phyloP scores from a whole-genome alignment of 2,888 invertebrate genomes.

The Ecdyonurus torrentis region DNA sequence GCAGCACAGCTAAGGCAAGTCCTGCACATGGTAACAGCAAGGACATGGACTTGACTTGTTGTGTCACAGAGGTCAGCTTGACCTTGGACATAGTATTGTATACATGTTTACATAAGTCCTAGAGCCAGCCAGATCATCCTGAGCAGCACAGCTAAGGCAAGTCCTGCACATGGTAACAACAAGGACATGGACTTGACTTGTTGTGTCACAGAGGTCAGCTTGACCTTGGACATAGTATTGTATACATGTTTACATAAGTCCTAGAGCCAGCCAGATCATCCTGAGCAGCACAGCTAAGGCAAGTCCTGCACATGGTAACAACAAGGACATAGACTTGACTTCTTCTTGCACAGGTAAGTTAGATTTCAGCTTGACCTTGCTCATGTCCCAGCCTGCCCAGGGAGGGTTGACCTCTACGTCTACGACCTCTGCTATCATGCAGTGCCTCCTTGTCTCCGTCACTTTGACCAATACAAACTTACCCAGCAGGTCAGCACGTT shows the following conservation, averaged over 20 bases:
- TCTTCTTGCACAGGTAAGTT: background rate
- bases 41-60: background rate
- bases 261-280: background rate
- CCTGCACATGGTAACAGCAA: background rate
- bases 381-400: background rate
- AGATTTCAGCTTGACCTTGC: too few species aligned
- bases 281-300: background rate
- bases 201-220: background rate
- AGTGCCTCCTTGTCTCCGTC: constrained; percentile 49
- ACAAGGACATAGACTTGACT: background rate
- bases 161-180: background rate
- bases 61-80: background rate
- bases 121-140: background rate
- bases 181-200: background rate
- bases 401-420: background rate
- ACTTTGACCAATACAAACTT: constrained; percentile 67
- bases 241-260: too few species aligned
- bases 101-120: too few species aligned
- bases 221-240: too few species aligned
- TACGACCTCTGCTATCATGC: constrained; percentile 54
- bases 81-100: too few species aligned
- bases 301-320: background rate
- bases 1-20: background rate
- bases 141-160: background rate
- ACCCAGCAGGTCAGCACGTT: constrained; percentile 60